Percentiles rank a stretch among this genome's conserved stretches.
phyloP scores from a whole-genome alignment of 1,140 invertebrate genomes.

The Drosophila tropicalis region DNA sequence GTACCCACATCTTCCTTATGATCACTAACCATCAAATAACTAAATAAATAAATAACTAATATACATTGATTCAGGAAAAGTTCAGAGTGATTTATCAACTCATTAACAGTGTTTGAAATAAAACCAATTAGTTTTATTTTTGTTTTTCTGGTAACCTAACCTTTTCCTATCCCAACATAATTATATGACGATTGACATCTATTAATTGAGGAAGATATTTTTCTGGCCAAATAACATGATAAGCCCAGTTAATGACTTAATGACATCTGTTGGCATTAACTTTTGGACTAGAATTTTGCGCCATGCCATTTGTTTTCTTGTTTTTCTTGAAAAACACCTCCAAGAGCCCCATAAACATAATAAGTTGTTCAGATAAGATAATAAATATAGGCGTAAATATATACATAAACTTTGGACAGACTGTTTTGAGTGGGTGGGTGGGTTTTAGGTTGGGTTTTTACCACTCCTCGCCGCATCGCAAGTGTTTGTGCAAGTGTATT shows the following conservation, averaged over 20 bases:
- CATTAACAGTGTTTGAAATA: not conserved
- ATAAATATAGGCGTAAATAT: slow-evolving; percentile 29
- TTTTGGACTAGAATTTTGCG: slow-evolving; percentile 15
- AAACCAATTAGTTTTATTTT: not conserved
- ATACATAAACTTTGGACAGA: slow-evolving; percentile 29
- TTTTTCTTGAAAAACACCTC: slow-evolving; percentile 17
- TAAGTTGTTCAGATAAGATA: slow-evolving; percentile 61
- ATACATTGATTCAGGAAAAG: not conserved
- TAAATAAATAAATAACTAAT: not conserved
- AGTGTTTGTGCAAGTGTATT: slow-evolving; percentile 68
- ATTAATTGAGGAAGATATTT: slow-evolving; percentile 38
- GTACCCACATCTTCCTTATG: no score
- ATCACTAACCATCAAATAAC: no score
- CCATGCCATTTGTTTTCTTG: slow-evolving; percentile 1
- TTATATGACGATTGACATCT: slow-evolving; percentile 35
- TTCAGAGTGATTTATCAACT: not conserved
- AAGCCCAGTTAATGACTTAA: slow-evolving; percentile 73
- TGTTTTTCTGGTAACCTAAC: not conserved
- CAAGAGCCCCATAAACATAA: slow-evolving; percentile 56
- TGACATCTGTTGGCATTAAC: slow-evolving; percentile 65
- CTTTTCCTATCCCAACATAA: slow-evolving; percentile 21
- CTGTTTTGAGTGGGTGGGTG: slow-evolving; percentile 4
- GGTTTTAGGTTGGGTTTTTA: slow-evolving; percentile 58
- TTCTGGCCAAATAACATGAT: slow-evolving; percentile 31
- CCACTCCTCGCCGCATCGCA: slow-evolving; percentile 29